These are phyloP conservation scores for Rallus crepitans DNA, from an alignment of 2,797 vertebrate genomes.

Conservation along the genomic window DNA sequence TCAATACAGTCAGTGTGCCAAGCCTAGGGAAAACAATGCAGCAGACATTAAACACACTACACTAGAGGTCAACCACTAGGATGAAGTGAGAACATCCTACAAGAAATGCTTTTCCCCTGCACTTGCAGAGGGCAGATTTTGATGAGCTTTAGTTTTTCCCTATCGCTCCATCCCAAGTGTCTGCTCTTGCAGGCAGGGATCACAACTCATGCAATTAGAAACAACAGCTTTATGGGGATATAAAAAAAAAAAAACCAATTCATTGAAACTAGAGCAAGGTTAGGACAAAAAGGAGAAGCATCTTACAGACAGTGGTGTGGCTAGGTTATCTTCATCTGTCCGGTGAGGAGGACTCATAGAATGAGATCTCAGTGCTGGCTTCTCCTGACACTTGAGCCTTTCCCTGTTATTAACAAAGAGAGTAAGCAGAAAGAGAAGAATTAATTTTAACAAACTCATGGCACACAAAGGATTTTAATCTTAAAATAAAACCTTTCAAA, in stretches of 20 bases:
- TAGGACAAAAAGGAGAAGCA: slow-evolving; percentile 43
- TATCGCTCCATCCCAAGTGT: background rate
- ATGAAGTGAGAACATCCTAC: background rate
- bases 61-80: background rate
- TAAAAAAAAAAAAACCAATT: background rate
- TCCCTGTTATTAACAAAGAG: slow-evolving; percentile 67
- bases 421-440: slow-evolving; percentile 45
- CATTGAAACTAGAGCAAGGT: background rate
- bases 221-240: background rate
- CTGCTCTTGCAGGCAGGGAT: background rate
- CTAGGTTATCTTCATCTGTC: slow-evolving; percentile 69
- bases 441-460: background rate
- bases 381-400: slow-evolving; percentile 68
- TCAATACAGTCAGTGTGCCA: slow-evolving; percentile 8
- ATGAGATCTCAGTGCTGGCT: slow-evolving; percentile 29
- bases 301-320: slow-evolving; percentile 80
- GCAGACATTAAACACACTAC: background rate
- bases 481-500: background rate
- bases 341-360: slow-evolving; percentile 74
- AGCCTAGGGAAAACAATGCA: slow-evolving; percentile 5
- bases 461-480: background rate
- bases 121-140: background rate
- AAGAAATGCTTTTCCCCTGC: background rate
- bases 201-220: background rate
- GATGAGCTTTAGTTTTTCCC: background rate